Conservation (phyloP, 2,113 vertebrate species). For the Isurus oxyrinchus region DNA sequence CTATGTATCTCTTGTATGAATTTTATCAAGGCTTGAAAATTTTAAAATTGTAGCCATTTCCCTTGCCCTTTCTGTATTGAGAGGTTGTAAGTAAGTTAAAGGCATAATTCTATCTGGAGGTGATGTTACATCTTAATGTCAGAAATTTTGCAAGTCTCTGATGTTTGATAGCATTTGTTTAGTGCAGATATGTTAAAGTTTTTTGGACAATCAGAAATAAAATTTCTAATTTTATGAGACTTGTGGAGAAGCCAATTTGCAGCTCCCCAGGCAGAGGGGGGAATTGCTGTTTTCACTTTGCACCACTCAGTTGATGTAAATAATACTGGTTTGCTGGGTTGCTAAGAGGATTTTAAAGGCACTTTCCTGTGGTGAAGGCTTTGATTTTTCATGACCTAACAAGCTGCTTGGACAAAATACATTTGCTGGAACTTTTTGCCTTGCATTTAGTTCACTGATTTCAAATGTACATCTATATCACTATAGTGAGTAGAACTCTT, state of each 20-base stretch:
- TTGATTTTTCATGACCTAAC: neutral
- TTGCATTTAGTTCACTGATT: neutral
- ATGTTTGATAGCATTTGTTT: neutral
- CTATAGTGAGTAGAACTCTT: neutral
- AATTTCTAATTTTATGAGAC: neutral
- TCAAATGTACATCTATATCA: neutral
- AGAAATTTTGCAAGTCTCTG: neutral
- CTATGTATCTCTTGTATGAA: neutral
- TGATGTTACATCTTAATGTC: neutral
- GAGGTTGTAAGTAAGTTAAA: neutral
- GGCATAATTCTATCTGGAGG: neutral
- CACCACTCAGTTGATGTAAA: neutral
- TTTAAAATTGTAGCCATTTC: neutral
- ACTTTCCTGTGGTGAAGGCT: neutral
- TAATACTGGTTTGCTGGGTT: neutral
- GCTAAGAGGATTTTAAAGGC: neutral
- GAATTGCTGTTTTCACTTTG: neutral
- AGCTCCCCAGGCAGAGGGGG: neutral
- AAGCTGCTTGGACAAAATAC: neutral
- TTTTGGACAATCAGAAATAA: neutral
- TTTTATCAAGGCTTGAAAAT: neutral
- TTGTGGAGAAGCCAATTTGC: neutral
- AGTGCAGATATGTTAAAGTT: neutral
- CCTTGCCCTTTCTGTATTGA: neutral
- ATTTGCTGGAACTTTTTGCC: neutral